phyloP scores from a whole-genome alignment of 2,113 vertebrate species.

The Otus sunia region DNA sequence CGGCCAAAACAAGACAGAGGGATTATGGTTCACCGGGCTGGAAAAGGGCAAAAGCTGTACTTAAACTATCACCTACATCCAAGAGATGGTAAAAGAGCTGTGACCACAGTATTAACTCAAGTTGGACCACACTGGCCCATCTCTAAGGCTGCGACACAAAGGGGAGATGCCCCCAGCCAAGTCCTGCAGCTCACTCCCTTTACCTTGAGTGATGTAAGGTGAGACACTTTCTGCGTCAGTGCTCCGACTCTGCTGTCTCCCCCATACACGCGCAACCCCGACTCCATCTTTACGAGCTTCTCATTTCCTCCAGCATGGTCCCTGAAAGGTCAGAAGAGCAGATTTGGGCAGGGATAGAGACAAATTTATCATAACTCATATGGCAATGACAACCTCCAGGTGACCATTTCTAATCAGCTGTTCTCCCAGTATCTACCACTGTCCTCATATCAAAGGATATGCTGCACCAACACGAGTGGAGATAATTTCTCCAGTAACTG shows the following conservation, averaged over 20 bases:
- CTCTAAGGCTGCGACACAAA: neutral
- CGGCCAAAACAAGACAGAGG: neutral
- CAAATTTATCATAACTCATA: rapidly evolving
- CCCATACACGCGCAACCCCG: slow-evolving; percentile 87
- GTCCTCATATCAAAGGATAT: neutral
- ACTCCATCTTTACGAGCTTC: slow-evolving; percentile 87
- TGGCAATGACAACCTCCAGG: neutral
- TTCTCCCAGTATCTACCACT: neutral
- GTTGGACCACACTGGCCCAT: neutral
- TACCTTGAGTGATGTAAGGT: slow-evolving; percentile 88
- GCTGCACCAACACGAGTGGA: rapidly evolving
- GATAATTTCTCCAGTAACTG: neutral
- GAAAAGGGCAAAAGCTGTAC: rapidly evolving
- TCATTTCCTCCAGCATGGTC: slow-evolving; percentile 97
- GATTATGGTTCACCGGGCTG: neutral
- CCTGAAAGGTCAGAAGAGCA: slow-evolving; percentile 67
- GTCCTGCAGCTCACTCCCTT: neutral
- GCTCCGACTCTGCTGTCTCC: slow-evolving; percentile 90
- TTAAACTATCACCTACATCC: neutral
- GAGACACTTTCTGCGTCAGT: slow-evolving; percentile 87
- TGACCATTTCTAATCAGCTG: neutral
- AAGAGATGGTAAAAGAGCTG: neutral
- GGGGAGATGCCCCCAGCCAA: rapidly evolving
- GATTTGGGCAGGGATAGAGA: neutral
- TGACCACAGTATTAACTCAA: neutral